Base-by-base conservation (phyloP, 1,140 invertebrate genomes). In the Euura lappo region DNA sequence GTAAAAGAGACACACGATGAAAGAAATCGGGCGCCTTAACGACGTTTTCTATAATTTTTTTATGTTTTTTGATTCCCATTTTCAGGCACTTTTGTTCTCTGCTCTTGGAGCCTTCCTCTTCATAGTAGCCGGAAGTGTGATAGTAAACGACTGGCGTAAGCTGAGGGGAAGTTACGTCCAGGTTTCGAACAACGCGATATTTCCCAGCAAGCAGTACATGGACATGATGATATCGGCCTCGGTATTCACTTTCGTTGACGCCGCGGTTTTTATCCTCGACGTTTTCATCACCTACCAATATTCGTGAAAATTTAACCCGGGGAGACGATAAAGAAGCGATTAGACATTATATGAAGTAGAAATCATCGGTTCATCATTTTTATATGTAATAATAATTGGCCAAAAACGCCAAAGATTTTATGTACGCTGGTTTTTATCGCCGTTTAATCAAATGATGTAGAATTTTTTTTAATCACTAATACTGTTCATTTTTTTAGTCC, bases 41-140 rank as follows among this genome's bases (percentile, higher is more conserved):
- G 28, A 28, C 28, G 28, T 28, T 28, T 28, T 28, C 28, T 28
- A 28, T 28, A 28, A 28, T 28, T 28, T 28, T 28, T 28, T 28
- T 28, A 10, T 70, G 46, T 72, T 74, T 72, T 74, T 60, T 77
- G 86, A 46, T 71, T 60, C 13, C 13, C 51, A 6, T 43, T 78
- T 87, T 44, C 83, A 89, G 88, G 87, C 90, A 5, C 81, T 91
- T 8, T 81, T 91, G n/a, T 93, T 93, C 78, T 90, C 92, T 0
- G 79, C 90, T 2, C 77, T 91, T 3, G 92, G 91, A 2, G 88
- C 90, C 43, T 83, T 91, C 13, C 84, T 94, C 74, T 92, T 93
- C 78, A 84, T 92, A 2, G 89, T 91, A 3, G 90, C 92, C 0
- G 92, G 89, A 10, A 90, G 87, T 51, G 84, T 93, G 44, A 90